Evolutionary conservation across 2,888 invertebrate species (phyloP), one percentile per base, ranked within the genome.

Genomic region (Lutraria lutraria): DNA sequence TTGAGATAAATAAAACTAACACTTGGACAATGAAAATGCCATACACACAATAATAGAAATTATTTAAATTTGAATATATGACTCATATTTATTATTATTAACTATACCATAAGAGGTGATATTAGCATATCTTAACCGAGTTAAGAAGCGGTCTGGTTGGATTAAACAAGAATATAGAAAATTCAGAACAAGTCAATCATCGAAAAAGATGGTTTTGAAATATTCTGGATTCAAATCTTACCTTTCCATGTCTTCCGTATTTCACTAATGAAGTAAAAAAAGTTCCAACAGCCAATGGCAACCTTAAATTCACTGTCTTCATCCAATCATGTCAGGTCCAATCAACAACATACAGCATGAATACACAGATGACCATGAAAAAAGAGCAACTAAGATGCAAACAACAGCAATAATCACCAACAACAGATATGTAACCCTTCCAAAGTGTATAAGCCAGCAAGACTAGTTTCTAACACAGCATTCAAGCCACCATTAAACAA

Each of bases 391-490:
- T 19, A 34, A 76, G 15, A 76, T 34, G 31, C 76, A 76, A 31
- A 76, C 16, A 76, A 16, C 72, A 13, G 13, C 29, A 31, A 19
- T 76, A 76, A 76, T 76, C 34, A 76, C 34, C 19, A 76, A 76
- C 34, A 31, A 76, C 31, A 16, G 31, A 76, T 76, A 25, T 16
- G 15, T 34, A 76, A 76, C 19, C 19, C 31, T 76, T 25, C 76
- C 76, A 76, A 31, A 34, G 31, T 31, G 25, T 76, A 76, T 76
- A 15, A 76, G 31, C 34, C 34, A 76, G 76, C 76, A 6, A 34
- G 76, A 76, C 29, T 10, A 76, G 10, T 68, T 84, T 84, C 84
- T 54, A 76, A 54, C 68, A 84, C 68, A 31, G 84, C 15, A 54
- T 83, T 83, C 43, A 63, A 19, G 43, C 43, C 25, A 83, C 21